Percentiles rank a stretch among this genome's conserved stretches.
Conservation (phyloP, 2,113 vertebrate species). For the Zosterops lateralis region DNA sequence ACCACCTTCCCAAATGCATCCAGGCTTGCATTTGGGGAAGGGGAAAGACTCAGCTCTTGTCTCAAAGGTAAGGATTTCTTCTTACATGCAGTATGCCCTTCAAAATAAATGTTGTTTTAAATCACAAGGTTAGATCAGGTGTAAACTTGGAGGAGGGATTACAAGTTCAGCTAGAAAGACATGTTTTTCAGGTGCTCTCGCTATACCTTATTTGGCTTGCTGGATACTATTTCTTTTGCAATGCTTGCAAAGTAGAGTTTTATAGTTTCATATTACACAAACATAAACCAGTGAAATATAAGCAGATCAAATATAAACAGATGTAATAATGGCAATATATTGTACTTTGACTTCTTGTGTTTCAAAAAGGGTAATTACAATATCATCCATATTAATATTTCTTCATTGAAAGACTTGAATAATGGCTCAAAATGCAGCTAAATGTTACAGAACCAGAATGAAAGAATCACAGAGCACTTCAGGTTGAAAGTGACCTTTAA, state of each 20-base stretch:
- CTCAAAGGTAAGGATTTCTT: background rate
- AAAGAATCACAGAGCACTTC: background rate
- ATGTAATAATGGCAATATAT: background rate
- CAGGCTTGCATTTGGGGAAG: background rate
- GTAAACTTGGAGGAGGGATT: background rate
- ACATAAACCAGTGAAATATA: background rate
- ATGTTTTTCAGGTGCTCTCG: background rate
- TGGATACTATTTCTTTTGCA: background rate
- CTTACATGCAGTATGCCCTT: background rate
- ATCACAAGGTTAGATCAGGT: background rate
- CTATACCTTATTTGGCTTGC: background rate
- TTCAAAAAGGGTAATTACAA: background rate
- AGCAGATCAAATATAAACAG: background rate
- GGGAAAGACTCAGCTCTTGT: background rate
- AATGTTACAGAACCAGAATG: background rate
- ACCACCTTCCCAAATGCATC: background rate
- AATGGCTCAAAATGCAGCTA: background rate
- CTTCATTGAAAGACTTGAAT: background rate
- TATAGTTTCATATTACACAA: background rate
- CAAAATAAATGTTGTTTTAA: background rate
- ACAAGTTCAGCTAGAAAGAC: background rate
- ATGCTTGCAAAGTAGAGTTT: background rate
- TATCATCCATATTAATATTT: background rate
- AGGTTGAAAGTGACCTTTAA: background rate
- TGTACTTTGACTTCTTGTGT: background rate